Base-by-base conservation (phyloP, 2,113 vertebrate species). In the Collichthys lucidus region DNA sequence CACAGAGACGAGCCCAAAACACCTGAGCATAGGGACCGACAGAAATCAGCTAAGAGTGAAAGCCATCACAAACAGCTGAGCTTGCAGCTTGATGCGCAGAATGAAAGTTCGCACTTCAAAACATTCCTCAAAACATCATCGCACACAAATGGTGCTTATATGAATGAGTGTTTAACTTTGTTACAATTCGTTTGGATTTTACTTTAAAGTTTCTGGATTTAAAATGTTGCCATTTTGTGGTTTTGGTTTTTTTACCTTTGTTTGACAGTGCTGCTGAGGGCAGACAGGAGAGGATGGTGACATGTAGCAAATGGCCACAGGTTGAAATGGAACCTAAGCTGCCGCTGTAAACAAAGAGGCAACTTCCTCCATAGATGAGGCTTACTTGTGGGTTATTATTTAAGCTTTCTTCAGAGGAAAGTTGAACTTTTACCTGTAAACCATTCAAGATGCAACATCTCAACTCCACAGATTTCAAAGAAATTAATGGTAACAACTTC, bases 31-130 rank as follows among this genome's bases (percentile, higher is more conserved):
- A 71, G 14, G 55, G n/a, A 89, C 57, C 42, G n/a, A 59, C 15
- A 77, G 35, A 70, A 59, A 75, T 9, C 62, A 77, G 52, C 50
- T 65, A 10, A 63, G 19, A 75, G n/a, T 62, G 67, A 80, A 83
- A 88, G 16, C 74, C 74, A 84, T 86, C 74, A 87, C 49, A 86
- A 91, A 85, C 56, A 81, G 82, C 85, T 84, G 83, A 91, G 50
- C 68, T 72, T 77, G 83, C 80, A 77, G 42, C 77, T 80, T 74
- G 19, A 44, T 44, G 60, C 74, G 77, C 26, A 75, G 64, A 65
- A 15, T 65, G 35, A 73, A 75, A 47, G 0, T 65, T 53, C 15
- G 56, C 24, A 19, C 15, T n/a, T 26, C 12, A 22, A 65, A 87
- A 67, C 52, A 53, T 15, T 46, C 22, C 20, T 0, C 20, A 50